phyloP scores from a whole-genome alignment of 2,888 invertebrate genomes.

The Electrophaes corylata region DNA sequence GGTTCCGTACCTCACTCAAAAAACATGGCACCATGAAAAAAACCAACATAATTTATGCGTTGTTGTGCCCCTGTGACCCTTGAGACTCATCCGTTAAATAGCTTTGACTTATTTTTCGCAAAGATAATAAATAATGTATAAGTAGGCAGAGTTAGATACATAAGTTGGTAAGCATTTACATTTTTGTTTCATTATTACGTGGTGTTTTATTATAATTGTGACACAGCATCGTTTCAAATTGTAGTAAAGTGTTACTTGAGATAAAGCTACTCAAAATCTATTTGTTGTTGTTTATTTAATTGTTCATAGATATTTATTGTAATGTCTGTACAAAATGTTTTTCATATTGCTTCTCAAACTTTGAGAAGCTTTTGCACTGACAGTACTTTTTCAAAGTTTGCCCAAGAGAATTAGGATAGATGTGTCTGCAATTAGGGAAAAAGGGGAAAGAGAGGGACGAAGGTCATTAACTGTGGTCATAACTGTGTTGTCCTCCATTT shows the following conservation, averaged over 20 bases:
- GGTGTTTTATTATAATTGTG: too few species aligned
- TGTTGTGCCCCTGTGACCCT: slow-evolving; percentile 11
- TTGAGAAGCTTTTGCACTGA: slow-evolving; percentile 46
- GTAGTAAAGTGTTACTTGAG: too few species aligned
- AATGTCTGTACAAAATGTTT: background rate
- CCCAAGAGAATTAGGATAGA: slow-evolving; percentile 46
- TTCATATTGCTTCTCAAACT: slow-evolving; percentile 45
- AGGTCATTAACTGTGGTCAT: slow-evolving; percentile 36
- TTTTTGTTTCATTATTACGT: background rate
- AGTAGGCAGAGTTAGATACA: too few species aligned
- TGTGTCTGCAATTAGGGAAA: slow-evolving; percentile 37
- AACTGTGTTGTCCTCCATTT: slow-evolving; percentile 36
- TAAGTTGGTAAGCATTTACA: background rate
- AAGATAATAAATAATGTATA: slow-evolving; percentile 10
- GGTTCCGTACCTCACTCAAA: background rate
- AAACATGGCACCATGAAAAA: slow-evolving; percentile 1
- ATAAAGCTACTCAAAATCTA: too few species aligned
- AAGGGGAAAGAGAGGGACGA: slow-evolving; percentile 9
- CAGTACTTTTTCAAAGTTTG: slow-evolving; percentile 60
- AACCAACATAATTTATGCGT: slow-evolving; percentile 15
- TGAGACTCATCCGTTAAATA: slow-evolving; percentile 18
- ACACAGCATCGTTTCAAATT: too few species aligned
- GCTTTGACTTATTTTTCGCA: slow-evolving; percentile 9
- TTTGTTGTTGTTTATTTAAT: too few species aligned
- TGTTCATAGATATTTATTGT: too few species aligned